These are phyloP conservation scores for Bibio marci DNA, from an alignment of 2,888 invertebrate genomes.

Conservation along the genomic window DNA sequence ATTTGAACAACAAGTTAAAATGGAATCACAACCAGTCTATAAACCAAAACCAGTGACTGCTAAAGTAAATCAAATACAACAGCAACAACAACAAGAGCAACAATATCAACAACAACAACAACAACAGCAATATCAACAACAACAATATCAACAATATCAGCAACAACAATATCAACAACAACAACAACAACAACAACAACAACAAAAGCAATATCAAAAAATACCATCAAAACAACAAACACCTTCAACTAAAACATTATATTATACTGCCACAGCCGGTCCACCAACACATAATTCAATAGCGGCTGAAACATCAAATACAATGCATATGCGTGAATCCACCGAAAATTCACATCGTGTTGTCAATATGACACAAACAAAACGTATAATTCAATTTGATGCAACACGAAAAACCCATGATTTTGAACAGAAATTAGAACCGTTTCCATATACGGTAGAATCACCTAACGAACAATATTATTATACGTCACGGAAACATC, in stretches of 20 bases:
- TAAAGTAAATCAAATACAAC: constrained; percentile 24
- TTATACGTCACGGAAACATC: constrained; percentile 18
- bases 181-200: constrained; percentile 39
- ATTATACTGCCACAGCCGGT: constrained; percentile 37
- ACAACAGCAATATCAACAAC: constrained; percentile 34
- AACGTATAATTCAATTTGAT: constrained; percentile 48
- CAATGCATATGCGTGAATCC: constrained; percentile 52
- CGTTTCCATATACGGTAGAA: constrained; percentile 31
- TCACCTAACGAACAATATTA: constrained; percentile 19
- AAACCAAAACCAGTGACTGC: constrained; percentile 36
- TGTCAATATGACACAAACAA: constrained; percentile 51
- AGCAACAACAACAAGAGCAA: constrained; percentile 13
- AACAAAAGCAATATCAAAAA: too few species aligned
- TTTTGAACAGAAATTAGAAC: constrained; percentile 22
- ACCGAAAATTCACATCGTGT: constrained; percentile 45
- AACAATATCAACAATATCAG: constrained; percentile 21
- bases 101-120: constrained; percentile 17
- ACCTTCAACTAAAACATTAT: constrained; percentile 31
- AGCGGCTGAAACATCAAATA: constrained; percentile 48
- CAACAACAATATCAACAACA: constrained; percentile 16
- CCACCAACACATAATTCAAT: constrained; percentile 41
- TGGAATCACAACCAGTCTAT: constrained; percentile 26
- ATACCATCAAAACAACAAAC: constrained; percentile 35
- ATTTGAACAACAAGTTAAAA: constrained; percentile 25
- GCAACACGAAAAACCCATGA: constrained; percentile 11